Conservation (phyloP, 2,113 vertebrate genomes). For the Irena cyanogastra region DNA sequence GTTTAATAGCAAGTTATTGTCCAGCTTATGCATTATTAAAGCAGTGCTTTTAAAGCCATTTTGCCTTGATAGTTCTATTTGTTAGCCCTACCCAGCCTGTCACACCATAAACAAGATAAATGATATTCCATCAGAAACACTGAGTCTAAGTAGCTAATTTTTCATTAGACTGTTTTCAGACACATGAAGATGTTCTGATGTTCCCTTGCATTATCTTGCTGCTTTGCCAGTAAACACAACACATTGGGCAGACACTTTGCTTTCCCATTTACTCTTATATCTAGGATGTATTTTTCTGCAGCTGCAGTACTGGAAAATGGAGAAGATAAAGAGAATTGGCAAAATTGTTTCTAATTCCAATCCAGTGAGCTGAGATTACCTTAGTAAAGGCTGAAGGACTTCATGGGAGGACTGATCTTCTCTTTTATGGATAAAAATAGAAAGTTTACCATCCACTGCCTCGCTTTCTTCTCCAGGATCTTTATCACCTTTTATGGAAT, state of each 20-base stretch:
- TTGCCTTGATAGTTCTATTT: not conserved
- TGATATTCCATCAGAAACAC: not conserved
- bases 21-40: not conserved
- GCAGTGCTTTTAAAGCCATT: not conserved
- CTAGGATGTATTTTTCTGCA: not conserved
- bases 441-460: constrained; percentile 96
- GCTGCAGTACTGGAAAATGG: not conserved
- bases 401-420: constrained; percentile 98
- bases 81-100: not conserved
- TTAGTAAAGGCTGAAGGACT: constrained; percentile 93
- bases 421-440: constrained; percentile 96
- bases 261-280: not conserved
- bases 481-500: constrained; percentile 87
- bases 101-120: not conserved
- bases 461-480: constrained; percentile 93
- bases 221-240: not conserved
- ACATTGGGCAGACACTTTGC: not conserved
- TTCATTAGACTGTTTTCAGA: not conserved
- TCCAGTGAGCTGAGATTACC: constrained; percentile 68
- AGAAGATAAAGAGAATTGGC: not conserved
- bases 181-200: not conserved
- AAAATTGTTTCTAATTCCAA: not conserved
- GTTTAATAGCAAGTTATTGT: not conserved
- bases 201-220: not conserved
- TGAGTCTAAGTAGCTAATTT: not conserved